These are phyloP conservation scores for Aulostomus chinensis DNA, from an alignment of 2,797 vertebrate species.

Conservation along the genomic window DNA sequence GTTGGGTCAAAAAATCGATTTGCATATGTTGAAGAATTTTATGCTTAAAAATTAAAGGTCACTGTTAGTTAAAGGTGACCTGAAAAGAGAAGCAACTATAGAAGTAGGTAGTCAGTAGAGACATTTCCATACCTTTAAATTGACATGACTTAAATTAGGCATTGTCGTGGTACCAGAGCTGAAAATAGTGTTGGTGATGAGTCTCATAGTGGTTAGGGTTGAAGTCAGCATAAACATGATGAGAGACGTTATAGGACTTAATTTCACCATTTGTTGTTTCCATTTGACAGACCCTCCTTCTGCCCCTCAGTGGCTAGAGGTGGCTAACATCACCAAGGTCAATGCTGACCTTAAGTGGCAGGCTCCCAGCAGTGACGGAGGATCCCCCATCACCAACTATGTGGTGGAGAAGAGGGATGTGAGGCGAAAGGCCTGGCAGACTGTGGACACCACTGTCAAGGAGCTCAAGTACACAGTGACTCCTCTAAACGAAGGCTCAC, in stretches of 20 bases:
- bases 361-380: slow-evolving; percentile 91
- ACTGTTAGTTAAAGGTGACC: neutral
- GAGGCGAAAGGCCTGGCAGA: slow-evolving; percentile 93
- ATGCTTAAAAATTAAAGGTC: no score
- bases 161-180: no score
- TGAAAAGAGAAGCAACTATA: neutral
- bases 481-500: slow-evolving; percentile 92
- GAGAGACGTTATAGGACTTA: no score
- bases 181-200: no score
- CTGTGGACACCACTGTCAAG: slow-evolving; percentile 95
- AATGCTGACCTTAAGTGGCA: slow-evolving; percentile 95
- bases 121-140: no score
- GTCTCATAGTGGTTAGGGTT: no score
- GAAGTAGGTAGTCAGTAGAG: no score
- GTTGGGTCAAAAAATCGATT: no score
- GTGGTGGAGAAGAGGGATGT: slow-evolving; percentile 98
- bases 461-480: slow-evolving; percentile 93
- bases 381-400: slow-evolving; percentile 97
- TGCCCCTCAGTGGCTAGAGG: slow-evolving; percentile 94
- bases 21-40: no score
- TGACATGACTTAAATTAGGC: no score
- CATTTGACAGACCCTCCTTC: slow-evolving; percentile 86
- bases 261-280: neutral
- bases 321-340: slow-evolving; percentile 93
- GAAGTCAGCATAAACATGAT: no score